A percentile compares a stretch with the other conserved stretches of the same genome.
Evolutionary conservation across 2,888 invertebrate genomes (phyloP).

Genomic region (Prosopocoilus inquinatus): DNA sequence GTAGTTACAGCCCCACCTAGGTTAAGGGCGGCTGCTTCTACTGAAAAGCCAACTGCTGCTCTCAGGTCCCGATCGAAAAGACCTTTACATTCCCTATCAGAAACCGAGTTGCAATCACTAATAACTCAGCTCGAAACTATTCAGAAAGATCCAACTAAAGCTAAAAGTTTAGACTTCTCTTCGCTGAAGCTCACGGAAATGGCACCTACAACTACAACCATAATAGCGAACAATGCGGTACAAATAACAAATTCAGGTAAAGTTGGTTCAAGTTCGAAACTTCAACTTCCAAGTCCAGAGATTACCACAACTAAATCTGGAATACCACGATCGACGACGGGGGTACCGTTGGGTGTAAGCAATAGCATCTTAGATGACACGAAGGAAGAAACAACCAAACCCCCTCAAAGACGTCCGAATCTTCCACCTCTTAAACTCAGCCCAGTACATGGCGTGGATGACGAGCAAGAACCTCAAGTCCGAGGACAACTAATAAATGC

Average conservation of each 20-base stretch:
- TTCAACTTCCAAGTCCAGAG: conserved; percentile 11
- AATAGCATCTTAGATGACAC: conserved; percentile 25
- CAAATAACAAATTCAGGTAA: conserved; percentile 27
- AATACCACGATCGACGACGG: conserved; percentile 25
- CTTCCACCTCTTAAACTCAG: conserved; percentile 45
- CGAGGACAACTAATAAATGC: conserved; percentile 63
- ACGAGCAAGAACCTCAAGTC: conserved; percentile 40
- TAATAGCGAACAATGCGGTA: conserved; percentile 17
- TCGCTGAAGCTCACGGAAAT: conserved; percentile 39
- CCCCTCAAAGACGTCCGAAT: conserved; percentile 23
- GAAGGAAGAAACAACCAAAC: conserved; percentile 17
- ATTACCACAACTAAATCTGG: conserved; percentile 8
- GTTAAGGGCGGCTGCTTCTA: neutral
- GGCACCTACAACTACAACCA: conserved; percentile 12
- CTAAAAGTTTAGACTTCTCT: conserved; percentile 38
- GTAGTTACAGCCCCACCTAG: conserved; percentile 36
- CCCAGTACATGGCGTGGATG: conserved; percentile 45
- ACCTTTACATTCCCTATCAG: conserved; percentile 35
- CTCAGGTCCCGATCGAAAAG: conserved; percentile 15
- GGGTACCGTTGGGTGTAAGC: conserved; percentile 27
- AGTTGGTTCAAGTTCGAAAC: conserved; percentile 18
- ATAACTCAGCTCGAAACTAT: conserved; percentile 44
- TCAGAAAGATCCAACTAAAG: conserved; percentile 44
- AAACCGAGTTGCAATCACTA: conserved; percentile 39
- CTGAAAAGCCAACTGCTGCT: neutral